These are phyloP conservation scores for Lepilemur septentrionalis DNA, from an alignment of 2,797 vertebrate genomes.

Conservation along the genomic window DNA sequence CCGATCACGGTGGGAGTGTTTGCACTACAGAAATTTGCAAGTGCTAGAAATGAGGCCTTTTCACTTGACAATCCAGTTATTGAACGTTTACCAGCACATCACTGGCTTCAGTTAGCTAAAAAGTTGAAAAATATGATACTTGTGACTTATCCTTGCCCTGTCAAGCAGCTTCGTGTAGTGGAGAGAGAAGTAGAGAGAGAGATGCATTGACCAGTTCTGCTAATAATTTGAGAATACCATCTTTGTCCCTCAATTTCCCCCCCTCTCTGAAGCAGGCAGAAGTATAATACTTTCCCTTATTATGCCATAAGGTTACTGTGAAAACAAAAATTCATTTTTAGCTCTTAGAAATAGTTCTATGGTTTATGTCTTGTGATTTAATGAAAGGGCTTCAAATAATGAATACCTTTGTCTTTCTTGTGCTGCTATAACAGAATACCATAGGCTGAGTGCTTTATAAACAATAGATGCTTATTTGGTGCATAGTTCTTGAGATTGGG, in stretches of 20 bases:
- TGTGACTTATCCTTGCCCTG: neutral
- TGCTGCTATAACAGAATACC: neutral
- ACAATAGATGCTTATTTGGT: neutral
- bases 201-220: neutral
- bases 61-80: neutral
- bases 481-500: neutral
- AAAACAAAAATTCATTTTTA: slow-evolving; percentile 35
- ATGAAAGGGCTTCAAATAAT: neutral
- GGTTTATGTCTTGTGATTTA: slow-evolving; percentile 10
- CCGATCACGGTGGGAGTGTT: neutral
- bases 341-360: neutral
- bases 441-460: neutral
- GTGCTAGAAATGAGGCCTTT: neutral
- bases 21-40: neutral
- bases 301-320: neutral
- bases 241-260: neutral
- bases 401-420: neutral
- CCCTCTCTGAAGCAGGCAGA: neutral
- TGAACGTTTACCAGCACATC: neutral
- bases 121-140: neutral
- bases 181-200: neutral
- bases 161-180: neutral
- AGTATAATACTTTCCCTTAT: neutral
- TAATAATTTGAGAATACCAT: neutral
- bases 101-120: neutral